Base-by-base conservation (phyloP, 2,113 vertebrate genomes). In the Microcebus griseorufus region DNA sequence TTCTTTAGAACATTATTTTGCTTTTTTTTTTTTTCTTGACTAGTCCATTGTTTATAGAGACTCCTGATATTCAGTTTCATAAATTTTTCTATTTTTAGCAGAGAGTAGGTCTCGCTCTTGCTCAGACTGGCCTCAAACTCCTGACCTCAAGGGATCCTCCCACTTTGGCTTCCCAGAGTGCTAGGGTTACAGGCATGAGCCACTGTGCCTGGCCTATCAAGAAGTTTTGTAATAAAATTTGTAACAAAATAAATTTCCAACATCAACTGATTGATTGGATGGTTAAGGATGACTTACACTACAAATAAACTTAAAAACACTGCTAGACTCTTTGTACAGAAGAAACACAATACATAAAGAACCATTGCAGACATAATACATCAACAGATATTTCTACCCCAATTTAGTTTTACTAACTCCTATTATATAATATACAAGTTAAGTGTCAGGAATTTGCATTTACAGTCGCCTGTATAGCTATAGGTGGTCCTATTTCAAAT, bases 331-430 rank as follows among this genome's bases (percentile, higher is more conserved):
- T 45, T 65, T 48, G 29, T 37, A n/a, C 22, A 81, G 10, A 64
- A 51, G 16, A 6, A 72, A 62, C 11, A 1, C 2, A 60, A 37
- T 8, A 4, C 2, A 32, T 22, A 48, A 84, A 37, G 17, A 34
- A 17, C 0, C 42, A 12, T 1, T 23, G 3, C 53, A 58, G 1
- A 34, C 9, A 8, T 1, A 25, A 5, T 58, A 39, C 2, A 22
- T 55, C 62, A 75, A 14, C 6, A 72, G 23, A 83, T 9, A 39
- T 45, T 60, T 82, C 17, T 34, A 45, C 14, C 8, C 6, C 29
- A 51, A 37, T 53, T 64, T 81, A 73, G 27, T 18, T 42, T 55
- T 42, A 42, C 16, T 42, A 32, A 1, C 4, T 45, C 27, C 2
- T 72, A 23, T 37, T 82, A 58, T 22, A 58, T 58, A 7, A 58